A percentile compares a stretch with the other conserved stretches of the same genome.
Conservation (phyloP, 2,888 invertebrate species). For the Teleogryllus oceanicus region DNA sequence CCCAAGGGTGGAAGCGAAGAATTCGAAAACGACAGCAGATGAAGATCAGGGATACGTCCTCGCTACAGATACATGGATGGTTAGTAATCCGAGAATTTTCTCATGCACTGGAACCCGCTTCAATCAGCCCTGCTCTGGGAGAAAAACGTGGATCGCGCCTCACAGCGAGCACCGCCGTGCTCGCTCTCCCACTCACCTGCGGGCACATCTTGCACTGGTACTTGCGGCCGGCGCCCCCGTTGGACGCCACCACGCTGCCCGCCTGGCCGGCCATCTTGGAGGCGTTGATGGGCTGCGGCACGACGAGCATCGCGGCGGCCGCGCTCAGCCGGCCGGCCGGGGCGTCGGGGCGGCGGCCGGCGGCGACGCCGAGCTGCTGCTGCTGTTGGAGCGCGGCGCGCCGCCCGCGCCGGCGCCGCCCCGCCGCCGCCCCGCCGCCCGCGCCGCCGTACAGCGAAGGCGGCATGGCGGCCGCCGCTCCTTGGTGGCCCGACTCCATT, state of each 20-base stretch:
- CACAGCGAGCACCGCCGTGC: neutral
- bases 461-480: constrained; percentile 29
- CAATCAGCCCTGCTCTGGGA: neutral
- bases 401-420: neutral
- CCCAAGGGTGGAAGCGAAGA: too few species aligned
- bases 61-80: too few species aligned
- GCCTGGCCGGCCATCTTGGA: constrained; percentile 55
- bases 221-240: constrained; percentile 58
- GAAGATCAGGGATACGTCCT: too few species aligned
- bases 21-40: too few species aligned
- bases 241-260: constrained; percentile 45
- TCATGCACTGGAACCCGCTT: too few species aligned
- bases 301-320: constrained; percentile 71
- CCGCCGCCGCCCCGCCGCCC: constrained; percentile 37
- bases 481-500: constrained; percentile 34
- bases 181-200: constrained; percentile 66
- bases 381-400: constrained; percentile 48
- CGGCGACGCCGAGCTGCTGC: constrained; percentile 54
- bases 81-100: too few species aligned
- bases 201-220: constrained; percentile 97
- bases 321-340: too few species aligned
- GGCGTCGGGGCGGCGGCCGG: constrained; percentile 54
- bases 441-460: constrained; percentile 37
- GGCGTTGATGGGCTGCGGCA: constrained; percentile 81
- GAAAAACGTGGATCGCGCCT: neutral